A percentile compares a stretch with the other conserved stretches of the same genome.
phyloP scores from a whole-genome alignment of 2,113 vertebrate genomes.

The Blennius ocellaris region DNA sequence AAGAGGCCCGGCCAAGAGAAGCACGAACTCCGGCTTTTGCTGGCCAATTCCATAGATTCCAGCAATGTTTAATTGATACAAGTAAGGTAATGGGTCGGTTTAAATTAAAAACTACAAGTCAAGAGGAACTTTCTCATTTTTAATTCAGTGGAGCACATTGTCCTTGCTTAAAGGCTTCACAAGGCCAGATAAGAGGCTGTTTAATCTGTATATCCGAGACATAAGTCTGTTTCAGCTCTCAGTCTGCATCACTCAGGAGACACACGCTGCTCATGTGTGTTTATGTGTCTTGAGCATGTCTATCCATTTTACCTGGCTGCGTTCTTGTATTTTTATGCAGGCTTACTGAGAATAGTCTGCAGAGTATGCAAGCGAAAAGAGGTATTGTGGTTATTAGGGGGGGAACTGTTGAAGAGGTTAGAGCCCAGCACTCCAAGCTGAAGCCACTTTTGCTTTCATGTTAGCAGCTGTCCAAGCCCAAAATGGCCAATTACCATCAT shows the following conservation, averaged over 20 bases:
- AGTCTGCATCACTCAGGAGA: constrained; percentile 32
- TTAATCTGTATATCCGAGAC: constrained; percentile 64
- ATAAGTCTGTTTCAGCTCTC: constrained; percentile 41
- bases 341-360: constrained; percentile 16
- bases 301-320: constrained; percentile 27
- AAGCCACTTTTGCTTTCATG: constrained; percentile 78
- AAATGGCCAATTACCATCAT: constrained; percentile 83
- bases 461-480: constrained; percentile 79
- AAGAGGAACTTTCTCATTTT: constrained; percentile 77
- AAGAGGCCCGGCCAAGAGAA: constrained; percentile 12
- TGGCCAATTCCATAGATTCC: constrained; percentile 28
- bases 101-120: constrained; percentile 79
- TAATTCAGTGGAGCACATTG: constrained; percentile 70
- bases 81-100: constrained; percentile 63
- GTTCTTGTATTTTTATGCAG: constrained; percentile 36
- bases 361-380: constrained; percentile 33
- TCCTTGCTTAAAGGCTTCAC: constrained; percentile 73
- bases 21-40: constrained; percentile 30
- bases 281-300: constrained; percentile 23
- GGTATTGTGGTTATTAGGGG: constrained; percentile 58
- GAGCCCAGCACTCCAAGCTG: constrained; percentile 67
- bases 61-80: constrained; percentile 66
- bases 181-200: constrained; percentile 69
- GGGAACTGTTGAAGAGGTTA: constrained; percentile 69
- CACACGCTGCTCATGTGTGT: not conserved